Percentiles rank a stretch among this genome's conserved stretches.
These are phyloP conservation scores for Acronicta aceris DNA, from an alignment of 2,888 invertebrate genomes.

Conservation along the genomic window DNA sequence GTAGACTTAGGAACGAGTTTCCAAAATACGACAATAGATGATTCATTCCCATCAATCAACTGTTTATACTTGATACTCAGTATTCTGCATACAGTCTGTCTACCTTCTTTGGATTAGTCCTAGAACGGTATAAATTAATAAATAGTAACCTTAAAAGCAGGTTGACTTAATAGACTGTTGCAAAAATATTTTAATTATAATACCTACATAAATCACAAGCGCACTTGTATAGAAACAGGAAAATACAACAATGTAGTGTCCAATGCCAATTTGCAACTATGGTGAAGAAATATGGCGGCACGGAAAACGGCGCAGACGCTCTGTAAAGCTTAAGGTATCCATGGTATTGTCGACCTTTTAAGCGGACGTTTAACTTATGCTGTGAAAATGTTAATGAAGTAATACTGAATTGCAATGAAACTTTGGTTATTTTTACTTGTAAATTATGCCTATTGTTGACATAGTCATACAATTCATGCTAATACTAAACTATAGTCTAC, in stretches of 20 bases:
- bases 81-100: not conserved
- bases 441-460: no score
- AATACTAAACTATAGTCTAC: no score
- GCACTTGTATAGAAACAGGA: constrained; percentile 10
- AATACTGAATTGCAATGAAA: not conserved
- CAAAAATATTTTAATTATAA: constrained; percentile 7
- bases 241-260: constrained; percentile 26
- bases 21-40: not conserved
- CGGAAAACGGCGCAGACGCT: not conserved
- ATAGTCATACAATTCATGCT: no score
- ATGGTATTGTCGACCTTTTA: constrained; percentile 3
- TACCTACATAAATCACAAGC: constrained; percentile 19
- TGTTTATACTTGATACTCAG: not conserved
- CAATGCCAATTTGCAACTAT: constrained; percentile 33
- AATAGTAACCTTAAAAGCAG: not conserved
- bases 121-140: not conserved
- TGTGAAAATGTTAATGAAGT: constrained; percentile 8
- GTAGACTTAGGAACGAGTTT: not conserved
- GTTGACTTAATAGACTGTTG: constrained; percentile 8
- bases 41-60: no score
- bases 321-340: not conserved
- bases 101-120: not conserved
- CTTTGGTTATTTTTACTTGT: no score
- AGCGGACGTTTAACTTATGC: not conserved
- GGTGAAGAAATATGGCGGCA: constrained; percentile 6